Percentiles rank a stretch among this genome's conserved stretches.
Conservation (phyloP, 2,113 vertebrate species). For the Crotalus helleri region DNA sequence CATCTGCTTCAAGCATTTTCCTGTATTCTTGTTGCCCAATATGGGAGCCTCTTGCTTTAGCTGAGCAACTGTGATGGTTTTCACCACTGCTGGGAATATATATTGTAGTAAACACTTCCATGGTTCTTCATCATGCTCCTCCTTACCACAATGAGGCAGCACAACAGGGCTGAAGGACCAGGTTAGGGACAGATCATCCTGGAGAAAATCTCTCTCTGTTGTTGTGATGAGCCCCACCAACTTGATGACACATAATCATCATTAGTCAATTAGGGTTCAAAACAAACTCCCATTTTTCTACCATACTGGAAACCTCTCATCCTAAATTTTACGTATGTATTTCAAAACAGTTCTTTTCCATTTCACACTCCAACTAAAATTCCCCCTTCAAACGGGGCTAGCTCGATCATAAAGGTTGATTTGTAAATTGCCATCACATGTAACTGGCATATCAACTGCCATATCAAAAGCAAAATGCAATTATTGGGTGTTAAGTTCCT, state of each 20-base stretch:
- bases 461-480: not conserved
- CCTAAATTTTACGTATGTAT: not conserved
- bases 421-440: not conserved
- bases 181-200: not conserved
- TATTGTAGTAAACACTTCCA: not conserved
- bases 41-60: not conserved
- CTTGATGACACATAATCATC: not conserved
- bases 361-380: not conserved
- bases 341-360: not conserved
- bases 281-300: not conserved
- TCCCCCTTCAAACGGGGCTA: not conserved
- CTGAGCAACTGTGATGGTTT: not conserved
- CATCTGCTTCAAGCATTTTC: not conserved
- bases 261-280: not conserved
- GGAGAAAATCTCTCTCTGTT: not conserved
- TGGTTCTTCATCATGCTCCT: not conserved
- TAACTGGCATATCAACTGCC: too few relatives aligned
- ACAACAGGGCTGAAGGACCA: not conserved
- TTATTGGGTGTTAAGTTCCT: not conserved
- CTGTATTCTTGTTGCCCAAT: not conserved
- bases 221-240: not conserved
- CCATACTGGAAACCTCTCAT: not conserved
- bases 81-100: not conserved
- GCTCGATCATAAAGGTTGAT: too few relatives aligned
- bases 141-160: not conserved